These are phyloP conservation scores for Bombus terrestris DNA, from an alignment of 1,140 invertebrate genomes.

Conservation along the genomic window DNA sequence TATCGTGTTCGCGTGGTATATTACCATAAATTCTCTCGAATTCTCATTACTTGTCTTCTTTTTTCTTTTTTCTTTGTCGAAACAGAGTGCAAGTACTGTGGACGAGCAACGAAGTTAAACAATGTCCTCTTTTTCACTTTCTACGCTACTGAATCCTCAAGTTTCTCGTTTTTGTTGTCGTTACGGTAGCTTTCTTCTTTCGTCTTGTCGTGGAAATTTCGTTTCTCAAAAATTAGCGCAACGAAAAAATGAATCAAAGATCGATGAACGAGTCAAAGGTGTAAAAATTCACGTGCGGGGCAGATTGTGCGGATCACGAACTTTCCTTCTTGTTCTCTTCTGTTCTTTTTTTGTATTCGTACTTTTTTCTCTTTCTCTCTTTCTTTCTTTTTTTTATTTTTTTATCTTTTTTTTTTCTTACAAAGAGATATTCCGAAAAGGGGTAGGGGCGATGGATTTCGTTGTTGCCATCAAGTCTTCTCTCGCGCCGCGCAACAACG, in stretches of 20 bases:
- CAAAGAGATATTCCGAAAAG: constrained; percentile 64
- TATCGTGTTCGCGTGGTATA: constrained; percentile 24
- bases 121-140: constrained; percentile 48
- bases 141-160: constrained; percentile 15
- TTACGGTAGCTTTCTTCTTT: constrained; percentile 9
- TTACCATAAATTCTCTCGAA: neutral
- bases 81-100: constrained; percentile 39
- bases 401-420: neutral
- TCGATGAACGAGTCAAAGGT: constrained; percentile 58
- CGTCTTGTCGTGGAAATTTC: constrained; percentile 10
- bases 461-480: constrained; percentile 9
- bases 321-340: constrained; percentile 8
- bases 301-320: constrained; percentile 58
- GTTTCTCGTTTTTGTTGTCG: constrained; percentile 5
- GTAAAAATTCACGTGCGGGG: constrained; percentile 53
- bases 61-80: constrained; percentile 2
- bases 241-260: constrained; percentile 53
- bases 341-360: neutral
- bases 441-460: constrained; percentile 41
- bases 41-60: too few relatives aligned
- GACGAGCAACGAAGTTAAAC: constrained; percentile 70
- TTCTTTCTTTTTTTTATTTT: neutral
- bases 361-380: neutral
- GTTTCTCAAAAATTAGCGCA: constrained; percentile 14
- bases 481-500: constrained; percentile 15